These are phyloP conservation scores for Colistium nudipinnis DNA, from an alignment of 2,113 vertebrate species.

Conservation along the genomic window DNA sequence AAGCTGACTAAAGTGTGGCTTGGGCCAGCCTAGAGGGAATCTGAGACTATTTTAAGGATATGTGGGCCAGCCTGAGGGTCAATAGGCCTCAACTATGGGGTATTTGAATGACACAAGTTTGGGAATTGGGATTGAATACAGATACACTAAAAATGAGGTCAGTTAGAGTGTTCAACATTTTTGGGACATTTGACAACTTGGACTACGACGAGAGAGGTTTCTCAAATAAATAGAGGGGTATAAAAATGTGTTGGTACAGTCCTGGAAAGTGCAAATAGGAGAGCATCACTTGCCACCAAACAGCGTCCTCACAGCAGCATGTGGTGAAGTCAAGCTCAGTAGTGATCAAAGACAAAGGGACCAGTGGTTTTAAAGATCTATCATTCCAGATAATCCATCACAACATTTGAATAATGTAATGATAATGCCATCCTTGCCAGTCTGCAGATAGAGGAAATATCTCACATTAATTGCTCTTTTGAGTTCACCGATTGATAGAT, in stretches of 20 bases:
- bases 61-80: not conserved
- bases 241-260: not conserved
- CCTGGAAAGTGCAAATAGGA: not conserved
- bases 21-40: not conserved
- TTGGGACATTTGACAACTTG: too few relatives aligned
- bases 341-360: not conserved
- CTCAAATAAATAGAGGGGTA: not conserved
- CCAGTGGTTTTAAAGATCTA: not conserved
- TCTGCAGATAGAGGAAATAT: conserved; percentile 1
- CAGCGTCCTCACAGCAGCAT: not conserved
- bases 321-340: not conserved
- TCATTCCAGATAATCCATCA: not conserved
- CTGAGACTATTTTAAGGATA: not conserved
- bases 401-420: conserved; percentile 5
- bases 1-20: not conserved
- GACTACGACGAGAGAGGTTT: not conserved
- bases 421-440: not conserved
- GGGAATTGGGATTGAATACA: not conserved
- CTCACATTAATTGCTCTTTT: not conserved
- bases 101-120: not conserved
- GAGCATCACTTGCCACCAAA: not conserved
- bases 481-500: conserved; percentile 5
- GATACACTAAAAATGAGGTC: too few relatives aligned
- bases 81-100: not conserved
- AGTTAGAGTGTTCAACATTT: not conserved